phyloP scores from a whole-genome alignment of 1,140 invertebrate species.

The Rhagoletis pomonella region DNA sequence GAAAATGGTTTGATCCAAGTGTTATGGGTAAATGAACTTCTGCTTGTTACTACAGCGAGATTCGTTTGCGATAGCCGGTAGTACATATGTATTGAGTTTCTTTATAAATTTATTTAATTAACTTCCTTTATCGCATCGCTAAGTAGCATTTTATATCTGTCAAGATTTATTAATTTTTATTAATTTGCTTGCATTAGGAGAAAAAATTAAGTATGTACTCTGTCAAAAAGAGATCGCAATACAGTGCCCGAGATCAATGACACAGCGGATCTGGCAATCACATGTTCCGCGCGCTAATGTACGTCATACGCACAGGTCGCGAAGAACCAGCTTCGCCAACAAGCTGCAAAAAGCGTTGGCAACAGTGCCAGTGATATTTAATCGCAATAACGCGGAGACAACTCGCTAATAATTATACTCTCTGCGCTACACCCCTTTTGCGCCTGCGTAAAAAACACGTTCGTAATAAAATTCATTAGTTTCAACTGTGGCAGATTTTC shows the following conservation, averaged over 20 bases:
- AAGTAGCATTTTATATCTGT: not conserved
- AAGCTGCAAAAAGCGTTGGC: not conserved
- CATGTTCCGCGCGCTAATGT: not conserved
- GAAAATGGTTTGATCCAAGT: too few relatives aligned
- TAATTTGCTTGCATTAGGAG: not conserved
- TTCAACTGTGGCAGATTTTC: constrained; percentile 2
- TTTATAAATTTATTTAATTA: too few relatives aligned
- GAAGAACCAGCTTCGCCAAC: not conserved
- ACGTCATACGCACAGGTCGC: too few relatives aligned
- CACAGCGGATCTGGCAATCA: constrained; percentile 17
- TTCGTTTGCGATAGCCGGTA: too few relatives aligned
- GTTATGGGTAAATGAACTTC: too few relatives aligned
- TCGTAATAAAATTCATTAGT: constrained; percentile 3
- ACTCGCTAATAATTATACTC: too few relatives aligned
- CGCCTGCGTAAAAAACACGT: constrained; percentile 16
- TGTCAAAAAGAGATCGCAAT: not conserved
- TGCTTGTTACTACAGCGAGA: too few relatives aligned
- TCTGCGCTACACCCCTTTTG: not conserved
- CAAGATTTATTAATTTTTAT: not conserved
- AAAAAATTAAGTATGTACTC: not conserved
- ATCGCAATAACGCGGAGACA: not conserved
- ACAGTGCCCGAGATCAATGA: constrained; percentile 11
- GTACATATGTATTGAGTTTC: too few relatives aligned
- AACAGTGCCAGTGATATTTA: not conserved
- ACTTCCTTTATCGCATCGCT: too few relatives aligned